Percentiles rank a stretch among this genome's conserved stretches.
Evolutionary conservation across 2,888 invertebrate species (phyloP).

Genomic region (Erebia epiphron): DNA sequence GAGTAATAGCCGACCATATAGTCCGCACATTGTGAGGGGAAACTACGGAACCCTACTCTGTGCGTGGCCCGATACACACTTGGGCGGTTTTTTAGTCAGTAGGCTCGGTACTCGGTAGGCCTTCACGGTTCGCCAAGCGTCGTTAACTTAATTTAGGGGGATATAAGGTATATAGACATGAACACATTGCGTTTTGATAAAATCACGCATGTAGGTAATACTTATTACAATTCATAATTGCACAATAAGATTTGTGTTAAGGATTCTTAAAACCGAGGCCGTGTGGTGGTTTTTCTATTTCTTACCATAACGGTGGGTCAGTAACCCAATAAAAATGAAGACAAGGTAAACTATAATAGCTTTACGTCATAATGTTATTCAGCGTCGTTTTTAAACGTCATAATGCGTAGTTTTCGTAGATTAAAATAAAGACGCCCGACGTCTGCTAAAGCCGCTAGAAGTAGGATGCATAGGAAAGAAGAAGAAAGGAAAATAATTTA

Average conservation of each 20-base stretch:
- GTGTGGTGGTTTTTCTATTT: background rate
- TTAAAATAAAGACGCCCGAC: too few relatives aligned
- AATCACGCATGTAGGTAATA: background rate
- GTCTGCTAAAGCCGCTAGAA: too few relatives aligned
- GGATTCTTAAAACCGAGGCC: slow-evolving; percentile 4
- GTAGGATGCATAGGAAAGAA: too few relatives aligned
- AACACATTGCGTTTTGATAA: slow-evolving; percentile 2
- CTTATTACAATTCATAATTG: background rate
- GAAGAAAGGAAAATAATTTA: too few relatives aligned
- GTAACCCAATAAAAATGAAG: background rate
- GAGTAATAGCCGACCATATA: too few relatives aligned
- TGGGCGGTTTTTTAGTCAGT: background rate
- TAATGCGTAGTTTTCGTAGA: too few relatives aligned
- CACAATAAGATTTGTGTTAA: slow-evolving; percentile 5
- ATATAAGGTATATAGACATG: background rate
- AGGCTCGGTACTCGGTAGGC: background rate
- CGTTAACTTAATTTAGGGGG: background rate
- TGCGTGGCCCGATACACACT: too few relatives aligned
- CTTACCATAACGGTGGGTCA: background rate
- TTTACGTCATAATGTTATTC: background rate
- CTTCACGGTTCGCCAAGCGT: slow-evolving; percentile 5
- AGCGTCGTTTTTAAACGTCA: too few relatives aligned
- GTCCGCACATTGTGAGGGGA: too few relatives aligned
- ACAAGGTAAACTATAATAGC: background rate
- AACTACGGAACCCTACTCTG: too few relatives aligned